These are phyloP conservation scores for Rhyacophila brunnea DNA, from an alignment of 1,140 invertebrate genomes.

Conservation along the genomic window DNA sequence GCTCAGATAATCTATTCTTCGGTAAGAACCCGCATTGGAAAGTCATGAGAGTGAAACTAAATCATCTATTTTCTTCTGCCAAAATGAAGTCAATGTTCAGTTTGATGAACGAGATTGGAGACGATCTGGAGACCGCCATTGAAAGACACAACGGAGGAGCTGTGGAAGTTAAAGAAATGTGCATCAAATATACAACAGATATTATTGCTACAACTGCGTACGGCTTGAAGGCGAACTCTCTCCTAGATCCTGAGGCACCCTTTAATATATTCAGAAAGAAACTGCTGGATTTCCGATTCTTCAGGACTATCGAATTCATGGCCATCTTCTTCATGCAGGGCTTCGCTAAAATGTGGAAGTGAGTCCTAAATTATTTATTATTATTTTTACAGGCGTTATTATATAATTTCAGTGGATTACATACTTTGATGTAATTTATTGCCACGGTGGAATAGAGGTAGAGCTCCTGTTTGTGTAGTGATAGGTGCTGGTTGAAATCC, in stretches of 20 bases:
- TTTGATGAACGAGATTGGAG: conserved; percentile 36
- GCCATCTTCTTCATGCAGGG: conserved; percentile 40
- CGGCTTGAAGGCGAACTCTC: conserved; percentile 51
- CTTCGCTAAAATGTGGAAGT: conserved; percentile 30
- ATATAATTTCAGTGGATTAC: neutral
- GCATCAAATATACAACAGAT: conserved; percentile 53
- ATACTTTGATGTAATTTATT: neutral
- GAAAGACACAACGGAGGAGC: conserved; percentile 32
- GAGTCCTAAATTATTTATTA: conserved; percentile 1
- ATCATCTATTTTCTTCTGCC: conserved; percentile 54
- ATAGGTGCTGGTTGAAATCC: too few species aligned
- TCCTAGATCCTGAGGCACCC: conserved; percentile 43
- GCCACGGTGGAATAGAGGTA: neutral
- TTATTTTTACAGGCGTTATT: neutral
- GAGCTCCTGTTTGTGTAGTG: too few species aligned
- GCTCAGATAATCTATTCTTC: conserved; percentile 38
- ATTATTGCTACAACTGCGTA: conserved; percentile 55
- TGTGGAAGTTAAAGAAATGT: conserved; percentile 45
- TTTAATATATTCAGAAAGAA: conserved; percentile 40
- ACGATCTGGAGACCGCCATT: conserved; percentile 26
- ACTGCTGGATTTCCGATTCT: conserved; percentile 33
- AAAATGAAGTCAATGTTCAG: conserved; percentile 52
- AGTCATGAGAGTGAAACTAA: conserved; percentile 49
- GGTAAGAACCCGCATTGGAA: conserved; percentile 50
- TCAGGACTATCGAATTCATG: conserved; percentile 36